Base-by-base conservation (phyloP, 2,888 invertebrate genomes). In the Melanostoma scalare region DNA sequence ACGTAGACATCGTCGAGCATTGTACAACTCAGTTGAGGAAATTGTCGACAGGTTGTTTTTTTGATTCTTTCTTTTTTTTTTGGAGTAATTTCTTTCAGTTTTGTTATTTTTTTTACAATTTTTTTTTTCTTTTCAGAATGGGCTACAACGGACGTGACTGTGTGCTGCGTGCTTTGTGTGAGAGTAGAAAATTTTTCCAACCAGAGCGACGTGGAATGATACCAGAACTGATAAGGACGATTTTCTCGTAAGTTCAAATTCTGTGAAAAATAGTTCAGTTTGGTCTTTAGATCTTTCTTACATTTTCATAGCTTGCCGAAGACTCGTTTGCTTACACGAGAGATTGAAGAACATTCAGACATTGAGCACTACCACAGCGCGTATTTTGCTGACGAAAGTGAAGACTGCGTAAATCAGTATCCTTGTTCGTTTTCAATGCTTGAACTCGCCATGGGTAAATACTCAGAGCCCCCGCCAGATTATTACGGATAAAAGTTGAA, bases 61-160 rank as follows among this genome's bases (percentile, higher is more conserved):
- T 20, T 20, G 20, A 20, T 20, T 20, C 20, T 20, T 20, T 20
- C 20, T 20, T 20, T 20, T 20, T 20, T 20, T 0, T 20, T 20
- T 20, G 20, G 20, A 20, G 20, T 20, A 20, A 20, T 20, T 20
- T 20, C 20, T 20, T 20, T 20, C 20, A 20, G 20, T 20, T 20
- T 20, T 20, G 20, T 20, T 20, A 67, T 50, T 10, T 52, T 8
- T 33, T 6, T 48, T 6, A 20, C 3, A 3, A 60, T 40, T 55
- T 48, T 75, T 31, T 46, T 69, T n/a, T 75, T 58, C 58, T 85
- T 92, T 92, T 4, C 90, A 96, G 96, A 82, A 95, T 96, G 94
- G 96, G 96, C 3, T 95, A 95, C 88, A 93, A 94, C 87, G 96
- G 96, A 0, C 92, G 95, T 42, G 92, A 94, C 36, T 96, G 96